phyloP scores from a whole-genome alignment of 37 sponge, comb jelly and placozoan genomes.

The Halisarca cf. caerulea region DNA sequence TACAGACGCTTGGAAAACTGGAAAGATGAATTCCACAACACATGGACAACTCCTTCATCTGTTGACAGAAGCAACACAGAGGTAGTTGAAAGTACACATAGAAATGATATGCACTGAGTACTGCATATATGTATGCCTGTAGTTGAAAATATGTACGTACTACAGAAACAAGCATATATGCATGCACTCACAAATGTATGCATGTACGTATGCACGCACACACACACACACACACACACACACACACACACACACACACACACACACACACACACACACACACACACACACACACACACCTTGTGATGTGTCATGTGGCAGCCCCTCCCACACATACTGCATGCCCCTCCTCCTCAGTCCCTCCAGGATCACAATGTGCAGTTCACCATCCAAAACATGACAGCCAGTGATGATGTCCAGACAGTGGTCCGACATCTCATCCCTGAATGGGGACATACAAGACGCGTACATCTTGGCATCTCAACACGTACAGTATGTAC shows the following conservation, averaged over 20 bases:
- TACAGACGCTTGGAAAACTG: slow-evolving; percentile 82
- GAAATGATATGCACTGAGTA: not conserved
- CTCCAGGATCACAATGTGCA: slow-evolving; percentile 83
- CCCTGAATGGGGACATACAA: slow-evolving; percentile 21
- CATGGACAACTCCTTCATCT: slow-evolving; percentile 48
- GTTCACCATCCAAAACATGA: slow-evolving; percentile 70
- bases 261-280: not conserved
- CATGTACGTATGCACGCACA: no score
- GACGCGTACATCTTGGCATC: no score
- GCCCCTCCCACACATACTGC: slow-evolving; percentile 59
- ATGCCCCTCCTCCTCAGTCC: slow-evolving; percentile 66
- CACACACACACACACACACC: not conserved
- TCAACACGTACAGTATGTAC: no score
- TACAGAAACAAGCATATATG: not conserved
- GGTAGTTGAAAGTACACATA: not conserved
- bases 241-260: no score
- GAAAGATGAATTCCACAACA: slow-evolving; percentile 81
- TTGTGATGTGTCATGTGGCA: slow-evolving; percentile 61
- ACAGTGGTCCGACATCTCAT: slow-evolving; percentile 30
- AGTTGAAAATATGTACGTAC: not conserved
- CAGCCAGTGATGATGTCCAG: slow-evolving; percentile 75
- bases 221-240: no score
- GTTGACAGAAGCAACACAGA: not conserved
- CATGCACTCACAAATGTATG: not conserved
- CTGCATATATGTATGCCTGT: not conserved